phyloP scores from a whole-genome alignment of 1,140 invertebrate genomes.

The Choristoneura fumiferana region DNA sequence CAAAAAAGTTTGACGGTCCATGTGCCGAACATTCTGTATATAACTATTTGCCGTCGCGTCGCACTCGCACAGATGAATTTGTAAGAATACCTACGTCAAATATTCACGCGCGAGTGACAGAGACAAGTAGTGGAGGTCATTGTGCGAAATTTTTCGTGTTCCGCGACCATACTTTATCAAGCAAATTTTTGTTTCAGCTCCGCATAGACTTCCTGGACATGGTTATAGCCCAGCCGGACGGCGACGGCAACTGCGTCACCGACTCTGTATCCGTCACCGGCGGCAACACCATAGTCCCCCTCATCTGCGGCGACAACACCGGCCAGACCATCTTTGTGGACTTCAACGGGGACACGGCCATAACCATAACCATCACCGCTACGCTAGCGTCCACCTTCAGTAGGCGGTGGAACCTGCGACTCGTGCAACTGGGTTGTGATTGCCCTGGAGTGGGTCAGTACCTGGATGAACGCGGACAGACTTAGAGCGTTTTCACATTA shows the following conservation, averaged over 20 bases:
- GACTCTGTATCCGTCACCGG: constrained; percentile 86
- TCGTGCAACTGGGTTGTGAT: constrained; percentile 86
- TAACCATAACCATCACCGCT: constrained; percentile 84
- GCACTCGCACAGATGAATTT: too few relatives aligned
- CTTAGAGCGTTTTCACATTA: constrained; percentile 11
- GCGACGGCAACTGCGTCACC: constrained; percentile 84
- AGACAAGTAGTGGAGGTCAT: too few relatives aligned
- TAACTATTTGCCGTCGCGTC: too few relatives aligned
- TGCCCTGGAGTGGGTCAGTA: constrained; percentile 80
- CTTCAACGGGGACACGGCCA: constrained; percentile 83
- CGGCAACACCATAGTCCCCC: constrained; percentile 82
- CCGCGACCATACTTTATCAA: too few relatives aligned
- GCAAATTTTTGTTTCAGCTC: constrained; percentile 71
- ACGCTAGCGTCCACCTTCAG: constrained; percentile 80
- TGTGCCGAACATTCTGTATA: too few relatives aligned
- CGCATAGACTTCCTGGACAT: constrained; percentile 88
- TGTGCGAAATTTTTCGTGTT: too few relatives aligned
- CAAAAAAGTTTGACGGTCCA: too few relatives aligned
- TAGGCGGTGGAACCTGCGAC: constrained; percentile 87
- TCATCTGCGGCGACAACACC: constrained; percentile 88
- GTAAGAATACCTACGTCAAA: too few relatives aligned
- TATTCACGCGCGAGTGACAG: too few relatives aligned
- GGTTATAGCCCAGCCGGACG: constrained; percentile 84
- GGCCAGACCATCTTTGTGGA: constrained; percentile 91
- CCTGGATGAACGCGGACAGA: too few relatives aligned